Evolutionary conservation across 2,113 vertebrate genomes (phyloP).

Genomic region (Anhinga rufa): DNA sequence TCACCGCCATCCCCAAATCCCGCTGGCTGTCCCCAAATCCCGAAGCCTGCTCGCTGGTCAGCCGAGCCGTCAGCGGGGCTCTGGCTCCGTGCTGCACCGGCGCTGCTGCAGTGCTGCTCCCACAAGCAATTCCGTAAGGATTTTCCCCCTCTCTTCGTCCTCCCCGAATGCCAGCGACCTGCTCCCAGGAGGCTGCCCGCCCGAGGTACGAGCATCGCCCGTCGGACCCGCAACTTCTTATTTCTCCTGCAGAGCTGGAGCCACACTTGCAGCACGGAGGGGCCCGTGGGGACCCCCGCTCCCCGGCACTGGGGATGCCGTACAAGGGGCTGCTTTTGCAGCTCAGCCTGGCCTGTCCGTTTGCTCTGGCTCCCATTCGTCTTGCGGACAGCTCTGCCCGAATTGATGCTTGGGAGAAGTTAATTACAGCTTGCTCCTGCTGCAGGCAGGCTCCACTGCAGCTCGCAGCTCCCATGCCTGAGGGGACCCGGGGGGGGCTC

Average conservation of each 20-base stretch:
- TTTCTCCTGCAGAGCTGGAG: not conserved
- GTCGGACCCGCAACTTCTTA: not conserved
- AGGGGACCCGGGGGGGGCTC: not conserved
- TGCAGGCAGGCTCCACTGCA: constrained; percentile 26
- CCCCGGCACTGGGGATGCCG: not conserved
- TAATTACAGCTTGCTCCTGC: constrained; percentile 37
- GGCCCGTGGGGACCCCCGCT: rapidly evolving
- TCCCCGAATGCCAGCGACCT: not conserved
- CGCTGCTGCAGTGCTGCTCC: not conserved
- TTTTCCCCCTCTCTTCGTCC: not conserved
- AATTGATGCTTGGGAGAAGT: constrained; percentile 32
- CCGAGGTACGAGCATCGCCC: not conserved
- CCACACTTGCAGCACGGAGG: not conserved
- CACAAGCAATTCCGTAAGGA: not conserved
- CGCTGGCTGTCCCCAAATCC: not conserved
- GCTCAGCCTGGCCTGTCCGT: not conserved
- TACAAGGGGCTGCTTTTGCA: not conserved
- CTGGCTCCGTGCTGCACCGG: not conserved
- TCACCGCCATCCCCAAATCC: not conserved
- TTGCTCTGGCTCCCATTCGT: not conserved
- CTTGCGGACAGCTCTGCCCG: not conserved
- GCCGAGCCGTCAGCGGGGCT: not conserved
- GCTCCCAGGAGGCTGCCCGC: not conserved
- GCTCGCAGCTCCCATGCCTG: not conserved
- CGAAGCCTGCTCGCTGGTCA: not conserved